Evolutionary conservation across 2,113 vertebrate species (phyloP).

Genomic region (Mesoclemmys tuberculata): DNA sequence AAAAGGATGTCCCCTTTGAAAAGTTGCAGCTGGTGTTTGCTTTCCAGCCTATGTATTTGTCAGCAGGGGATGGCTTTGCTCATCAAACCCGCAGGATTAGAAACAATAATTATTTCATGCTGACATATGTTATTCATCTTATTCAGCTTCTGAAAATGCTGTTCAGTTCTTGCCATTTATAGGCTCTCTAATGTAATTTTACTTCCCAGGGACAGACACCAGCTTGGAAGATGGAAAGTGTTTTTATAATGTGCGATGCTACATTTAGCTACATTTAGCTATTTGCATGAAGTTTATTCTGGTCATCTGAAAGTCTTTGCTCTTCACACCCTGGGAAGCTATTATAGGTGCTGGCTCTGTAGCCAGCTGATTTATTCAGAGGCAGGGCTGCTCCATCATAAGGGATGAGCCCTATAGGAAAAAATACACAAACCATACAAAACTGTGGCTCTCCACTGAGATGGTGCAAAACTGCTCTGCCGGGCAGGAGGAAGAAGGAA

Average conservation of each 20-base stretch:
- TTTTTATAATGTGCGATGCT: neutral
- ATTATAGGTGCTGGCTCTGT: neutral
- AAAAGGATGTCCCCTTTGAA: neutral
- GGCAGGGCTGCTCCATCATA: neutral
- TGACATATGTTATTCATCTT: neutral
- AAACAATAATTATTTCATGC: neutral
- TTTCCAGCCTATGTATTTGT: neutral
- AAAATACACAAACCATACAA: neutral
- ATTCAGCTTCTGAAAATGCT: neutral
- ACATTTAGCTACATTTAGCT: neutral
- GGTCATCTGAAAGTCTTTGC: neutral
- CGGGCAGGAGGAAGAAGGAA: neutral
- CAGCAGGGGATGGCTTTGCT: neutral
- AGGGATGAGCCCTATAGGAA: neutral
- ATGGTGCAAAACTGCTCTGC: neutral
- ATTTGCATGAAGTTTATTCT: neutral
- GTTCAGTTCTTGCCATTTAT: neutral
- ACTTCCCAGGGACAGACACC: neutral
- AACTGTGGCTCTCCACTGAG: neutral
- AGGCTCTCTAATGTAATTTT: neutral
- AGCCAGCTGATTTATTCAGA: neutral
- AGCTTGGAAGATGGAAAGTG: neutral
- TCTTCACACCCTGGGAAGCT: neutral
- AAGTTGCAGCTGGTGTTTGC: neutral
- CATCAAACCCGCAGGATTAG: neutral